Conservation (phyloP, 2,797 vertebrate genomes). For the Caiman crocodilus region DNA sequence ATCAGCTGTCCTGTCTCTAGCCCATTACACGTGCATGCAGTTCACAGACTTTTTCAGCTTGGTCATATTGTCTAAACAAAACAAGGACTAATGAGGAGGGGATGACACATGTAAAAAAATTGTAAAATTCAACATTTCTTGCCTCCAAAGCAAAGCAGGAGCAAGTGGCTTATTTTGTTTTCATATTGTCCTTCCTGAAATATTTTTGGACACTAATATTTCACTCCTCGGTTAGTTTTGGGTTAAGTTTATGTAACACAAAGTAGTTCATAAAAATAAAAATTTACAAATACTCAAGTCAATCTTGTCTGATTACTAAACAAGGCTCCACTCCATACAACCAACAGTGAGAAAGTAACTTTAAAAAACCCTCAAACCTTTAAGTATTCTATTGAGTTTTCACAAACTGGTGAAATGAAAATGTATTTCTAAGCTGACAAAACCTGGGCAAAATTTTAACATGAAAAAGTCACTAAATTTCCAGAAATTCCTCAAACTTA, state of each 20-base stretch:
- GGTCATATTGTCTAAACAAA: not conserved
- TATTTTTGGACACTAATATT: not conserved
- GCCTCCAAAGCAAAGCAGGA: not conserved
- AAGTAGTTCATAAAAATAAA: not conserved
- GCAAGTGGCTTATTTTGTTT: not conserved
- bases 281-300: not conserved
- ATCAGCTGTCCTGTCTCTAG: not conserved
- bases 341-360: not conserved
- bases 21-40: rapidly evolving
- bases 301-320: not conserved
- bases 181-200: not conserved
- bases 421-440: not conserved
- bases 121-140: not conserved
- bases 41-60: not conserved
- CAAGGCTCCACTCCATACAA: not conserved
- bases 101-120: rapidly evolving
- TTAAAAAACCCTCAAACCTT: not conserved
- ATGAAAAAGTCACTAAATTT: not conserved
- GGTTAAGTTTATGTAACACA: not conserved
- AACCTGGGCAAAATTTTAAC: not conserved
- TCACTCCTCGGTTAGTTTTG: not conserved
- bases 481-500: not conserved
- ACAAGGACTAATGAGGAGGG: not conserved
- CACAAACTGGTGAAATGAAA: not conserved
- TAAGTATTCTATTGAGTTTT: not conserved